Base-by-base conservation (phyloP, 1,140 invertebrate species). In the Rhagoletis zephyria region DNA sequence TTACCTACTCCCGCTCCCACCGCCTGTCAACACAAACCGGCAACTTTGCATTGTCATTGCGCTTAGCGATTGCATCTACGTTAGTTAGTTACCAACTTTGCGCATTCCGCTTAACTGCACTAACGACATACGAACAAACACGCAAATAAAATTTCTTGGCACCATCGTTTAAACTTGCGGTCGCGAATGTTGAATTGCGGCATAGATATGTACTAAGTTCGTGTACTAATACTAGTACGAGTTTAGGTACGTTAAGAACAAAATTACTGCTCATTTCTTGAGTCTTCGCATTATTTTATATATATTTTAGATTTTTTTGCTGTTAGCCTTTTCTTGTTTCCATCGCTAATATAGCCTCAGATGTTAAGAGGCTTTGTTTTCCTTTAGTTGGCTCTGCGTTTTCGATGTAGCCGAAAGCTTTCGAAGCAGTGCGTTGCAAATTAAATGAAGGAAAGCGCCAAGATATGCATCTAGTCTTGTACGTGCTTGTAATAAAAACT, bases 1-100 rank as follows among this genome's bases (percentile, higher is more conserved):
- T 2, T 14, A 4, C 48, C 3, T 67, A 14, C 74, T 9, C 5
- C 48, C 16, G 48, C 48, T 42, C 42, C 64, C 6, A 4, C 74
- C 4, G 74, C n/a, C 74, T 51, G 74, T 7, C 48, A 30, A 5
- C 74, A 56, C 67, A 40, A 81, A 81, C 45, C n/a, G 48, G 74
- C 74, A 81, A 56, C 74, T 81, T 81, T 48, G 74, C 74, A 51
- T 16, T 81, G 74, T 56, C 74, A 56, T 81, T 81, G 48, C 51
- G n/a, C 48, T 81, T 56, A 56, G 48, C 48, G 74, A 81, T 81
- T 81, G 51, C 74, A 81, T 81, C 74, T 81, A 56, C 74, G 16
- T 81, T 81, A 81, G 16, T 81, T 81, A 81, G 74, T 56, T 81
- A 81, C 74, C 74, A 81, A 81, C 48, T 81, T 81, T 81, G 74